Percentiles rank a stretch among this genome's conserved stretches.
phyloP scores from a whole-genome alignment of 2,888 invertebrate genomes.

The Helicoverpa assulta region DNA sequence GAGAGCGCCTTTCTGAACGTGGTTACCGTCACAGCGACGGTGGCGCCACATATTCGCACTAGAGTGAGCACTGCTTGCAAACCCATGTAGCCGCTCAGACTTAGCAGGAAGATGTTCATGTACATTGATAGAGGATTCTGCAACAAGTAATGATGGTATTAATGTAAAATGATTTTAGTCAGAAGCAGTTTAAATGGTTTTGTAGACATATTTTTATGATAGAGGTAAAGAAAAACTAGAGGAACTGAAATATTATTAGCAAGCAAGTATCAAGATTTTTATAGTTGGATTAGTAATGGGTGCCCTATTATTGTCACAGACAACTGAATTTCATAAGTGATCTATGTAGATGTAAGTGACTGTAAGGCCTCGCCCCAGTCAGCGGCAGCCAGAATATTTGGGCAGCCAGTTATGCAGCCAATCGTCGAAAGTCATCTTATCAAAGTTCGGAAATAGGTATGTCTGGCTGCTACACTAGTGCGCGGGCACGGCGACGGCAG shows the following conservation, averaged over 20 bases:
- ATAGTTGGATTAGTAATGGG: too few species aligned
- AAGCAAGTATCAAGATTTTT: too few species aligned
- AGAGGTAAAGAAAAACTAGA: too few species aligned
- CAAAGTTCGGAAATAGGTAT: conserved; percentile 46
- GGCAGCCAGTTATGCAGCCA: too few species aligned
- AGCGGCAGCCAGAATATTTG: too few species aligned
- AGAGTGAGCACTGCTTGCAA: conserved; percentile 97
- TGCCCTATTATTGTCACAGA: too few species aligned
- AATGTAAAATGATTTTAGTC: not conserved
- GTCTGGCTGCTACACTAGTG: conserved; percentile 56
- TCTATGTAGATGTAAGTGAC: too few species aligned
- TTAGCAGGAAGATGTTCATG: conserved; percentile 96
- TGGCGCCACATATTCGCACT: conserved; percentile 97
- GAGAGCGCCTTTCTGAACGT: conserved; percentile 97
- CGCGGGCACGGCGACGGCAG: conserved; percentile 38
- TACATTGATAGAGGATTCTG: conserved; percentile 94
- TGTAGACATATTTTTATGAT: too few species aligned
- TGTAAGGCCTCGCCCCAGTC: too few species aligned
- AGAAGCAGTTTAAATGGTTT: too few species aligned
- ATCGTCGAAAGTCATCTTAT: conserved; percentile 53
- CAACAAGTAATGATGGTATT: conserved; percentile 64
- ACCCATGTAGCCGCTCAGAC: conserved; percentile 97
- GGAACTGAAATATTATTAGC: too few species aligned
- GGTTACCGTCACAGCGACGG: conserved; percentile 97
- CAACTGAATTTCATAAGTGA: too few species aligned